Percentiles rank a stretch among this genome's conserved stretches.
Evolutionary conservation across 2,888 invertebrate genomes (phyloP).

Genomic region (Leucania comma): DNA sequence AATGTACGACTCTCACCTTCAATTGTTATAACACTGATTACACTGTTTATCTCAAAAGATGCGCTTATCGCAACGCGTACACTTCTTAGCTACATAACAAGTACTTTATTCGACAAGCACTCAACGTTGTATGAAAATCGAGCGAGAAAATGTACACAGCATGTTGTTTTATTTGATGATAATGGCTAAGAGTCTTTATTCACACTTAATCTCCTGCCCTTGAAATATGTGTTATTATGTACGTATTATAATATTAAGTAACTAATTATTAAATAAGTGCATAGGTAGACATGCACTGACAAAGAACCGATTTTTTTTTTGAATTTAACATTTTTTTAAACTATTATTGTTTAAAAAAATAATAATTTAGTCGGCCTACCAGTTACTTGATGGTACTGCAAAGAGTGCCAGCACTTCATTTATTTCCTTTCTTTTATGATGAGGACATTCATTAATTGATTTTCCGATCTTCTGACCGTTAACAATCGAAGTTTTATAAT

Average conservation of each 20-base stretch:
- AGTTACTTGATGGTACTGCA: conserved; percentile 1
- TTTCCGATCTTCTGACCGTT: background rate
- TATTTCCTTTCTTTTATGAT: background rate
- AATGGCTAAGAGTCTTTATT: background rate
- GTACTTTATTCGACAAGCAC: conserved; percentile 52
- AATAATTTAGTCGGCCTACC: background rate
- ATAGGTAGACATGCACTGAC: background rate
- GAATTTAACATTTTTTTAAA: too few species aligned
- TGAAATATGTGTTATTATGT: too few species aligned
- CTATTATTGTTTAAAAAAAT: background rate
- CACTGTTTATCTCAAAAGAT: conserved; percentile 56
- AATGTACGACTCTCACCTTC: conserved; percentile 36
- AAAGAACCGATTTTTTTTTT: background rate
- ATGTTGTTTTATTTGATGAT: conserved; percentile 7
- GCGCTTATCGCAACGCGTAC: conserved; percentile 56
- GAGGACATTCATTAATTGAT: background rate
- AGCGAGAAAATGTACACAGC: conserved; percentile 25
- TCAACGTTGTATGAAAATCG: conserved; percentile 40
- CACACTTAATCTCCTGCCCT: background rate
- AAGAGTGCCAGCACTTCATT: background rate
- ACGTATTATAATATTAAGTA: too few species aligned
- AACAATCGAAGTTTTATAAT: background rate
- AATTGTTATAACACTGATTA: conserved; percentile 44
- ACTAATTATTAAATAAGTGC: background rate
- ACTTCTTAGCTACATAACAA: conserved; percentile 39